A percentile compares a stretch with the other conserved stretches of the same genome.
These are phyloP conservation scores for Platalea minor DNA, from an alignment of 2,797 vertebrate species.

Conservation along the genomic window DNA sequence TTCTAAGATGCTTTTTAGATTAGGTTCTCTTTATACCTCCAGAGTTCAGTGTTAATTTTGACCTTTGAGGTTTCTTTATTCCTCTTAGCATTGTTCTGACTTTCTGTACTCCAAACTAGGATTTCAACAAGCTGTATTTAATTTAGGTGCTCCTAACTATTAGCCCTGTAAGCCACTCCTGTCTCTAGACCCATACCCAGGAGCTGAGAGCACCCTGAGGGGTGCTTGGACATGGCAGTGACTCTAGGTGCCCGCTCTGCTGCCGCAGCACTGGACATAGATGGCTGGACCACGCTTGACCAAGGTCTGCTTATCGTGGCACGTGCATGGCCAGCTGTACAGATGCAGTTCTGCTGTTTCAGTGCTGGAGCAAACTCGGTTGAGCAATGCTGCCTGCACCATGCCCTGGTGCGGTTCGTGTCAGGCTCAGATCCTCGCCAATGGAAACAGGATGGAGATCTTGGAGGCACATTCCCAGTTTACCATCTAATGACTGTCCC, in stretches of 20 bases:
- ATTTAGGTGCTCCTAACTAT: not conserved
- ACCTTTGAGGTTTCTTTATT: not conserved
- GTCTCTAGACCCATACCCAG: not conserved
- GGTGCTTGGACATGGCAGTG: not conserved
- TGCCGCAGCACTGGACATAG: not conserved
- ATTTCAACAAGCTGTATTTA: not conserved
- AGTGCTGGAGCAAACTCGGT: not conserved
- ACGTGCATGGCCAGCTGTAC: accelerated
- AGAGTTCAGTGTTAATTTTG: not conserved
- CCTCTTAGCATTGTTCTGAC: not conserved
- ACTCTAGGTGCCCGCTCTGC: not conserved
- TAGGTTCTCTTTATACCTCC: not conserved
- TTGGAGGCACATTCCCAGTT: not conserved
- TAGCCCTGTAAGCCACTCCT: not conserved
- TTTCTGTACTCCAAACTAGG: not conserved
- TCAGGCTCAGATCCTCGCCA: not conserved
- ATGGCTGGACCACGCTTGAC: not conserved
- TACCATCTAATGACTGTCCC: not conserved
- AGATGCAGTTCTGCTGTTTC: not conserved
- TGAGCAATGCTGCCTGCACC: not conserved
- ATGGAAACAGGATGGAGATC: not conserved
- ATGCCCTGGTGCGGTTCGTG: not conserved
- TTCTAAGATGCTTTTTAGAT: not conserved
- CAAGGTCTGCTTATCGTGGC: not conserved
- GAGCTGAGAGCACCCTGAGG: not conserved